phyloP scores from a whole-genome alignment of 1,140 invertebrate species.

The Camponotus pennsylvanicus region DNA sequence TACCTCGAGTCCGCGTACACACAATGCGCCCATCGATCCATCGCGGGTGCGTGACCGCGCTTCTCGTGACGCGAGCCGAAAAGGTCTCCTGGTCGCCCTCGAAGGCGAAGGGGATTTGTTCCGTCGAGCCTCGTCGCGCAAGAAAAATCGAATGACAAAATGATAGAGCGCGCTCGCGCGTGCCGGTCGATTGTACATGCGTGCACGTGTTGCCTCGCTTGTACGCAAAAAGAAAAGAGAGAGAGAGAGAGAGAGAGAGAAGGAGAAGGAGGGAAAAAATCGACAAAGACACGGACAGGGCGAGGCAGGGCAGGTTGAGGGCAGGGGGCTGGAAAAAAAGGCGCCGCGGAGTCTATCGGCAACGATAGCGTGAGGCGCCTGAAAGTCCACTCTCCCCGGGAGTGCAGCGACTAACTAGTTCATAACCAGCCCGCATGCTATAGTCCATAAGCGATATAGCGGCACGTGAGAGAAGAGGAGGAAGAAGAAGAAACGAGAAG shows the following conservation, averaged over 20 bases:
- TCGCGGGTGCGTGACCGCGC: constrained; percentile 63
- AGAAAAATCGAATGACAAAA: constrained; percentile 68
- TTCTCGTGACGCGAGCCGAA: constrained; percentile 67
- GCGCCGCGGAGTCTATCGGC: constrained; percentile 74
- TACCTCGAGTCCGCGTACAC: neutral
- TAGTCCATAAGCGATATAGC: constrained; percentile 51
- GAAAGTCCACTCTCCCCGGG: constrained; percentile 69
- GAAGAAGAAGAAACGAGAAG: neutral
- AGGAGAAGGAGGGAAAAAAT: constrained; percentile 11
- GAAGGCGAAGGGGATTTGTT: constrained; percentile 13
- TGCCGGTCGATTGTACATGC: constrained; percentile 15
- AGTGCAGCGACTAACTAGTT: constrained; percentile 71
- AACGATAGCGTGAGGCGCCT: constrained; percentile 77
- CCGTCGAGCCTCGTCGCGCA: constrained; percentile 30
- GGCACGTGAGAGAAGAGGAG: constrained; percentile 15
- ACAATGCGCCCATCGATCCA: constrained; percentile 28
- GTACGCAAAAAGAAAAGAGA: constrained; percentile 31
- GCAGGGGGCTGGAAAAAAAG: constrained; percentile 51
- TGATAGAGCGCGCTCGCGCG: constrained; percentile 56
- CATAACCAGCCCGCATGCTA: constrained; percentile 68
- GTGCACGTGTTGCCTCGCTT: neutral
- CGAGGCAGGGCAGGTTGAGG: neutral
- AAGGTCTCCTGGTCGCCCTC: constrained; percentile 44
- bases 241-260: constrained; percentile 5
- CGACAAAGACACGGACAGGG: neutral